Evolutionary conservation across 2,888 invertebrate genomes (phyloP).

Genomic region (Xanthia icteritia): DNA sequence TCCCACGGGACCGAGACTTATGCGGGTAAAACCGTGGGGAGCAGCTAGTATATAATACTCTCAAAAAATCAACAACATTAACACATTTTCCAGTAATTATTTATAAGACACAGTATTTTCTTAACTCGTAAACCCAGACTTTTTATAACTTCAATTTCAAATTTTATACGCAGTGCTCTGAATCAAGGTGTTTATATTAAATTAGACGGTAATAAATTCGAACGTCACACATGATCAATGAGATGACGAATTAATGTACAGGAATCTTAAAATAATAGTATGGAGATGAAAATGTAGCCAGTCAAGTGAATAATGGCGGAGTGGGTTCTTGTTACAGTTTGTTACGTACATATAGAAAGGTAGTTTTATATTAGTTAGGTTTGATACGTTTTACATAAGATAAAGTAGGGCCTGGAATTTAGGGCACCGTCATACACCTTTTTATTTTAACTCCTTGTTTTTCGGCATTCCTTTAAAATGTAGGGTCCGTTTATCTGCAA

Average conservation of each 20-base stretch:
- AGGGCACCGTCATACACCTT: neutral
- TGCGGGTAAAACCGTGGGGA: too few species aligned
- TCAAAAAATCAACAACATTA: neutral
- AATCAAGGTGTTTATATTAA: slow-evolving; percentile 42
- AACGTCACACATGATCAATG: slow-evolving; percentile 37
- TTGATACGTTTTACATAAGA: too few species aligned
- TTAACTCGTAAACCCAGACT: neutral
- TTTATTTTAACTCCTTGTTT: neutral
- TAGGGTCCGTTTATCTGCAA: neutral
- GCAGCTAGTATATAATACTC: too few species aligned
- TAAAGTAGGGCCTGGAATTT: neutral
- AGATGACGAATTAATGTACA: slow-evolving; percentile 35
- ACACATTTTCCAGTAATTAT: neutral
- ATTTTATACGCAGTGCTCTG: slow-evolving; percentile 13
- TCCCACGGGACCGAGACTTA: too few species aligned
- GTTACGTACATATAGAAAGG: neutral
- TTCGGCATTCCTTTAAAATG: neutral
- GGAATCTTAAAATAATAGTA: slow-evolving; percentile 27
- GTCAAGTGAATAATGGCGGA: slow-evolving; percentile 20
- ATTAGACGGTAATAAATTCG: slow-evolving; percentile 49
- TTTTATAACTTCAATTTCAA: slow-evolving; percentile 9
- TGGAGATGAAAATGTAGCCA: slow-evolving; percentile 1
- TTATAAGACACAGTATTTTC: neutral
- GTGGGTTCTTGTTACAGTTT: neutral
- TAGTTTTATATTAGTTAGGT: neutral